A percentile compares a stretch with the other conserved stretches of the same genome.
phyloP scores from a whole-genome alignment of 2,113 vertebrate species.

The Ceratotherium simum region DNA sequence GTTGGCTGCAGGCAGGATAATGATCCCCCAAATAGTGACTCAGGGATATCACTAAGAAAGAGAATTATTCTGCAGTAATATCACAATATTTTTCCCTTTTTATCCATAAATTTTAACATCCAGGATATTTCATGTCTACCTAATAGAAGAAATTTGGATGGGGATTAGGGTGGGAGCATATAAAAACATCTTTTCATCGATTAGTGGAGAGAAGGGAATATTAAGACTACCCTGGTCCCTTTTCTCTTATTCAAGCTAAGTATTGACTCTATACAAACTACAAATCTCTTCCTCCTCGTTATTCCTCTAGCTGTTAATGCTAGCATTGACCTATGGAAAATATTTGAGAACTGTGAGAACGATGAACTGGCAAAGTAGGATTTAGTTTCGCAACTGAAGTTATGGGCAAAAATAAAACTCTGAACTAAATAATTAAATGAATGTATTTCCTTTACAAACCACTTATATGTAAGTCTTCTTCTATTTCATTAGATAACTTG shows the following conservation, averaged over 20 bases:
- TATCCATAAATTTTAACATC: not conserved
- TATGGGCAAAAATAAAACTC: not conserved
- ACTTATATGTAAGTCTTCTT: not conserved
- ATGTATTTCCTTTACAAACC: not conserved
- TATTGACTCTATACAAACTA: not conserved
- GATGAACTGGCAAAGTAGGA: not conserved
- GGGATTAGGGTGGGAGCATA: not conserved
- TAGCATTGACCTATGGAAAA: not conserved
- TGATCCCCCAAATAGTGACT: not conserved
- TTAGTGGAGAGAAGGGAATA: not conserved
- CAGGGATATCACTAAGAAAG: not conserved
- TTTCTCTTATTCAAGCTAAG: constrained; percentile 37
- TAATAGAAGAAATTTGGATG: not conserved
- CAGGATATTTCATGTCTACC: not conserved
- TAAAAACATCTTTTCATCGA: not conserved
- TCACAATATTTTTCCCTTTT: not conserved
- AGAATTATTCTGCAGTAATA: not conserved
- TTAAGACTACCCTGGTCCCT: not conserved
- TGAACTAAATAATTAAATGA: not conserved
- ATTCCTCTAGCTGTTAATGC: not conserved
- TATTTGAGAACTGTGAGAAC: not conserved
- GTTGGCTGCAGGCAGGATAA: not conserved
- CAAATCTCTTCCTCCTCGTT: not conserved
- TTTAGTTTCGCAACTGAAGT: not conserved
- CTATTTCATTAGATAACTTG: not conserved